A percentile compares a stretch with the other conserved stretches of the same genome.
Evolutionary conservation across 2,113 vertebrate species (phyloP).

Genomic region (Nerophis lumbriciformis): DNA sequence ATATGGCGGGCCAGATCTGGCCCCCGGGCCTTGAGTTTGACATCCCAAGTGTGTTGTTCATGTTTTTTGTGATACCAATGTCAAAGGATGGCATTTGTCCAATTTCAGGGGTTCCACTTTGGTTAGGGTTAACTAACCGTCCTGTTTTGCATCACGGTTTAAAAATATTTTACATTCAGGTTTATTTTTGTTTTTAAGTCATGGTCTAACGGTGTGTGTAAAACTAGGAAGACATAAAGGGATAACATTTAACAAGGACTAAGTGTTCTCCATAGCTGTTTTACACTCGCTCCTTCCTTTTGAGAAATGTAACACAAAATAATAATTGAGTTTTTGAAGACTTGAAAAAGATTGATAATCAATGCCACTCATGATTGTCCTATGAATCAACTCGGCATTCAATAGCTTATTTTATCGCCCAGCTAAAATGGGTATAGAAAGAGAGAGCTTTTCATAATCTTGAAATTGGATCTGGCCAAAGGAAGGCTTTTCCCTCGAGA

Average conservation of each 20-base stretch:
- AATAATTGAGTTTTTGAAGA: background rate
- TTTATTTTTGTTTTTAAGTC: too few species aligned
- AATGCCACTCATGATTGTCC: background rate
- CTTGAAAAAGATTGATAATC: background rate
- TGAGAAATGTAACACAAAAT: background rate
- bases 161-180: too few species aligned
- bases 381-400: background rate
- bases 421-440: background rate
- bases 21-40: too few species aligned
- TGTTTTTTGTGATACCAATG: too few species aligned
- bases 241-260: background rate
- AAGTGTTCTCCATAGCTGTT: background rate
- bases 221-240: too few species aligned
- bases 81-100: too few species aligned
- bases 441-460: background rate
- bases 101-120: too few species aligned
- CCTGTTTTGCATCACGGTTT: too few species aligned
- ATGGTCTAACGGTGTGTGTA: too few species aligned
- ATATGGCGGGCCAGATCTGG: too few species aligned
- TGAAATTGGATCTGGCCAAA: background rate
- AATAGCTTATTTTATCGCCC: background rate
- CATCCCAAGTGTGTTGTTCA: too few species aligned
- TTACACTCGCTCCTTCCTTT: background rate
- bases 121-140: too few species aligned
- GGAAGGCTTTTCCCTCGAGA: background rate